Evolutionary conservation across 2,113 vertebrate species (phyloP).

Genomic region (Silurus asotus): DNA sequence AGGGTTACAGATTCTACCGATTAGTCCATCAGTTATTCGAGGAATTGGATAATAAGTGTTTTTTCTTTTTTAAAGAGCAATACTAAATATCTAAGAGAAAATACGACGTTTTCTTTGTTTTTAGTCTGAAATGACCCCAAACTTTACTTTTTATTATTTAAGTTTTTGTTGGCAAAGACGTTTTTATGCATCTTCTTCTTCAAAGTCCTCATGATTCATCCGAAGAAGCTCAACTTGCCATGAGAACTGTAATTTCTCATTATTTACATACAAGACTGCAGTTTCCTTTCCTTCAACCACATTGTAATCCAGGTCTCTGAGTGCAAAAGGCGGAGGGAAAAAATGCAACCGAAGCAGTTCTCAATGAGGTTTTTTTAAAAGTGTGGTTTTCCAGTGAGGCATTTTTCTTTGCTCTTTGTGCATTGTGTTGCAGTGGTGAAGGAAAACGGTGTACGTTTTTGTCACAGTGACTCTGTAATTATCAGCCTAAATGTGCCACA

Average conservation of each 20-base stretch:
- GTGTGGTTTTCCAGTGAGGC: slow-evolving; percentile 39
- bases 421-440: slow-evolving; percentile 36
- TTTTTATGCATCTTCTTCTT: background rate
- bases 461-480: slow-evolving; percentile 27
- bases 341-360: slow-evolving; percentile 60
- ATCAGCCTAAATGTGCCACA: slow-evolving; percentile 15
- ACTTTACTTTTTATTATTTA: too few relatives aligned
- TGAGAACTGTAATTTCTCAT: slow-evolving; percentile 37
- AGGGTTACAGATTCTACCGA: too few relatives aligned
- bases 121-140: too few relatives aligned
- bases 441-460: slow-evolving; percentile 27
- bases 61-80: too few relatives aligned
- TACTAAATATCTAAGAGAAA: too few relatives aligned
- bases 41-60: too few relatives aligned
- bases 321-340: slow-evolving; percentile 48
- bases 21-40: too few relatives aligned
- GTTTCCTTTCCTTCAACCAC: slow-evolving; percentile 39
- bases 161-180: too few relatives aligned
- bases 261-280: slow-evolving; percentile 50
- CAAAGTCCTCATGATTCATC: slow-evolving; percentile 18
- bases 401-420: slow-evolving; percentile 17
- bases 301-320: slow-evolving; percentile 44
- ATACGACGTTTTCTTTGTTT: too few relatives aligned
- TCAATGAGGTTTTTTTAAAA: slow-evolving; percentile 54
- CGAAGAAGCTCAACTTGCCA: slow-evolving; percentile 9